Conservation (phyloP, 2,113 vertebrate species). For the Triplophysa tibetana region DNA sequence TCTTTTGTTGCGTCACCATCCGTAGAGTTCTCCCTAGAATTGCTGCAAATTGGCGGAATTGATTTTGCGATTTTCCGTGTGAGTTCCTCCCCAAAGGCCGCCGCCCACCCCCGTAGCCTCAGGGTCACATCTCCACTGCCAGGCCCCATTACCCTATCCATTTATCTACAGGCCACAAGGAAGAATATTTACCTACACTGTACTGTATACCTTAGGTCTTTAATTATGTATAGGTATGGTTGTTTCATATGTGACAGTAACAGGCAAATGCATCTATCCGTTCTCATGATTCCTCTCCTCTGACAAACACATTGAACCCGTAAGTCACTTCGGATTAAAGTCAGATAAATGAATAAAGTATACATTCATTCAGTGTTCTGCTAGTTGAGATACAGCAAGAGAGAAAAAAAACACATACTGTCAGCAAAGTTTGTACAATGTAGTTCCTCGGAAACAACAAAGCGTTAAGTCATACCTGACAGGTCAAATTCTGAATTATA, state of each 20-base stretch:
- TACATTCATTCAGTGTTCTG: not conserved
- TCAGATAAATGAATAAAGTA: no score
- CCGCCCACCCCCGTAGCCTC: not conserved
- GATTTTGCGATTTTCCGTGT: conserved; percentile 37
- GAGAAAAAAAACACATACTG: no score
- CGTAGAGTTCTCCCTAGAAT: conserved; percentile 22
- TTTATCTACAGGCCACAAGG: not conserved
- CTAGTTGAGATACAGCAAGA: not conserved
- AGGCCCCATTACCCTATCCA: conserved; percentile 20
- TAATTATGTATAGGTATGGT: no score
- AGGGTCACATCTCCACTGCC: conserved; percentile 9
- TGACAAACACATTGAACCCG: not conserved
- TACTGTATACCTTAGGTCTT: not conserved
- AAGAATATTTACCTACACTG: not conserved
- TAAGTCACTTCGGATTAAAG: no score
- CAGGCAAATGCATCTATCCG: not conserved
- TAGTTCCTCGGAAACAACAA: no score
- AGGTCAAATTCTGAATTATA: no score
- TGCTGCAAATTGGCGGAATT: conserved; percentile 36
- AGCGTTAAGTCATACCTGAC: no score
- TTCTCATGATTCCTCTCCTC: not conserved
- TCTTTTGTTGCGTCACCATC: conserved; percentile 39
- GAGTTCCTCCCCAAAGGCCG: not conserved
- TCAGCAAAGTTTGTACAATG: no score
- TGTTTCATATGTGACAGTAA: no score